Percentiles rank a stretch among this genome's conserved stretches.
Evolutionary conservation across 2,888 invertebrate species (phyloP).

Genomic region (Clostera curtula): DNA sequence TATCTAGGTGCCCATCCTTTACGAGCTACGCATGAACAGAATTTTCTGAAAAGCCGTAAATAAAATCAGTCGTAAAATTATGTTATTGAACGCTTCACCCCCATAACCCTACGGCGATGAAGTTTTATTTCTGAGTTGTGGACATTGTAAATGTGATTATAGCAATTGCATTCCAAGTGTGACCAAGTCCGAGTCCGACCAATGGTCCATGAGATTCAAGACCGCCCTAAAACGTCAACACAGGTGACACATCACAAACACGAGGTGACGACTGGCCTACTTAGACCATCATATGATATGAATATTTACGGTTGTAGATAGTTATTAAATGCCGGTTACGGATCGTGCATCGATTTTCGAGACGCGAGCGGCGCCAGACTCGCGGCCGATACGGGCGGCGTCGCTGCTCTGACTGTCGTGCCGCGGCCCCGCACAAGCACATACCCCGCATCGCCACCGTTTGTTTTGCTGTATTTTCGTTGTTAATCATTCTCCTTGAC

Average conservation of each 20-base stretch:
- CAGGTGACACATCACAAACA: slow-evolving; percentile 46
- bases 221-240: slow-evolving; percentile 31
- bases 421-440: slow-evolving; percentile 51
- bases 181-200: no score
- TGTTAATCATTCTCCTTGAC: slow-evolving; percentile 77
- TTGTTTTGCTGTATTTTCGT: slow-evolving; percentile 75
- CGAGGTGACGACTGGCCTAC: slow-evolving; percentile 34
- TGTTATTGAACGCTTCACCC: no score
- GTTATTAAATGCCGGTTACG: slow-evolving; percentile 56
- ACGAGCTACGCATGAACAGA: no score
- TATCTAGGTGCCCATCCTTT: no score
- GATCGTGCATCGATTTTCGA: slow-evolving; percentile 72
- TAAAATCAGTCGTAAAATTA: no score
- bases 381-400: slow-evolving; percentile 64
- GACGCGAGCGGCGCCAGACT: slow-evolving; percentile 57
- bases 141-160: no score
- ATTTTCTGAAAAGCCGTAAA: no score
- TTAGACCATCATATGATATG: slow-evolving; percentile 38
- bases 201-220: slow-evolving; percentile 25
- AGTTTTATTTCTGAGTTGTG: no score
- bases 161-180: not conserved
- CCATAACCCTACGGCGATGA: no score
- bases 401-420: slow-evolving; percentile 66
- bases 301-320: slow-evolving; percentile 49
- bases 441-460: slow-evolving; percentile 59